phyloP scores from a whole-genome alignment of 2,797 vertebrate species.

The Ataeniobius toweri region DNA sequence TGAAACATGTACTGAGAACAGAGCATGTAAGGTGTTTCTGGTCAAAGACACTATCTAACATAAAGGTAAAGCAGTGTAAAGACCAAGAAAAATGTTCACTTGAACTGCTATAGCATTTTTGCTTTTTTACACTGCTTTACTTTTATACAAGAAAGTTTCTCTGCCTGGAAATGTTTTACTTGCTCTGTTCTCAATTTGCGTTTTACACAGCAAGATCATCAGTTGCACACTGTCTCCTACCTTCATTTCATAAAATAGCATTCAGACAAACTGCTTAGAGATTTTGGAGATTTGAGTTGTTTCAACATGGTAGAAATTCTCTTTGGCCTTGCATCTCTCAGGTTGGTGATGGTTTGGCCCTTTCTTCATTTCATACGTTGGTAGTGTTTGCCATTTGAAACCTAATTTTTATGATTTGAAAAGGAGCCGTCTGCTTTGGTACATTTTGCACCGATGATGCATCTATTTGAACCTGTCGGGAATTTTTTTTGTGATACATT shows the following conservation, averaged over 20 bases:
- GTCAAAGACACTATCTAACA: not conserved
- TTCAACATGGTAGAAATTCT: not conserved
- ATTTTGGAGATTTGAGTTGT: not conserved
- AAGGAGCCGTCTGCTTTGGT: not conserved
- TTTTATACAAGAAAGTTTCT: not conserved
- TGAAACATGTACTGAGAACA: not conserved
- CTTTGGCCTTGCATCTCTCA: not conserved
- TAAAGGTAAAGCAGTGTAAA: not conserved
- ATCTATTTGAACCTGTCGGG: not conserved
- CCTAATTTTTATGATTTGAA: not conserved
- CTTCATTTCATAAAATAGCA: not conserved
- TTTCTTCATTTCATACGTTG: not conserved
- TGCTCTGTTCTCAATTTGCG: not conserved
- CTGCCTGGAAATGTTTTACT: not conserved
- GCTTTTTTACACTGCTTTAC: not conserved
- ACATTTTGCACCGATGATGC: not conserved
- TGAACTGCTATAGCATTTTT: not conserved
- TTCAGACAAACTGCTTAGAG: not conserved
- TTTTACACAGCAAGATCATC: not conserved
- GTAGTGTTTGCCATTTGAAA: not conserved
- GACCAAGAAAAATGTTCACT: not conserved
- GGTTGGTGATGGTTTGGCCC: not conserved
- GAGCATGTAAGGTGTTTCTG: not conserved
- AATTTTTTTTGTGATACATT: too few species aligned
- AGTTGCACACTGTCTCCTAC: not conserved